Evolutionary conservation across 2,888 invertebrate species (phyloP).

Genomic region (Watsonalla binaria): DNA sequence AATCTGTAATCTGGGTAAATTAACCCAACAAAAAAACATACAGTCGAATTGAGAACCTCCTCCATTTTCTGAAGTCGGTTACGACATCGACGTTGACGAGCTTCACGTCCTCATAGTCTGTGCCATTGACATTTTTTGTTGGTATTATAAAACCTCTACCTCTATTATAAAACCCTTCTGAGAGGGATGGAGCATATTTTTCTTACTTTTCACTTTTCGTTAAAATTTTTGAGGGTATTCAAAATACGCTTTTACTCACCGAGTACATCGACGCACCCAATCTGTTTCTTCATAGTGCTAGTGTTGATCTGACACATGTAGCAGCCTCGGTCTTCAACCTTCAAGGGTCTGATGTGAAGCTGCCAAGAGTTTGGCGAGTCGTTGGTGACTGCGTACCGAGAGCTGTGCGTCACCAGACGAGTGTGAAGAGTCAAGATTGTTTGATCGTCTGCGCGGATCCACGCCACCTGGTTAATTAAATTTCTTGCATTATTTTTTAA

Average conservation of each 20-base stretch:
- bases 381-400: slow-evolving; percentile 83
- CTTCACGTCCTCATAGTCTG: no score
- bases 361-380: slow-evolving; percentile 86
- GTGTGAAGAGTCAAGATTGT: slow-evolving; percentile 86
- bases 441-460: slow-evolving; percentile 87
- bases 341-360: slow-evolving; percentile 84
- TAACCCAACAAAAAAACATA: no score
- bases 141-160: no score
- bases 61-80: no score
- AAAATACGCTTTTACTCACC: slow-evolving; percentile 66
- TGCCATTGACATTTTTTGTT: no score
- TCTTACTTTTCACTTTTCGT: no score
- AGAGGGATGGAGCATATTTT: no score
- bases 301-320: slow-evolving; percentile 91
- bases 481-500: not conserved
- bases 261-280: slow-evolving; percentile 87
- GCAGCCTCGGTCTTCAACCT: slow-evolving; percentile 86
- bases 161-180: no score
- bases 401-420: slow-evolving; percentile 86
- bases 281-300: slow-evolving; percentile 86
- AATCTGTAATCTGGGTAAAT: no score
- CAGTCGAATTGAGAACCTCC: no score
- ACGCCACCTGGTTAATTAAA: slow-evolving; percentile 80
- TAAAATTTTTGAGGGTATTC: no score
- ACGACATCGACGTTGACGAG: no score